Base-by-base conservation (phyloP, 2,888 invertebrate genomes). In the Stenchaetothrips biformis region DNA sequence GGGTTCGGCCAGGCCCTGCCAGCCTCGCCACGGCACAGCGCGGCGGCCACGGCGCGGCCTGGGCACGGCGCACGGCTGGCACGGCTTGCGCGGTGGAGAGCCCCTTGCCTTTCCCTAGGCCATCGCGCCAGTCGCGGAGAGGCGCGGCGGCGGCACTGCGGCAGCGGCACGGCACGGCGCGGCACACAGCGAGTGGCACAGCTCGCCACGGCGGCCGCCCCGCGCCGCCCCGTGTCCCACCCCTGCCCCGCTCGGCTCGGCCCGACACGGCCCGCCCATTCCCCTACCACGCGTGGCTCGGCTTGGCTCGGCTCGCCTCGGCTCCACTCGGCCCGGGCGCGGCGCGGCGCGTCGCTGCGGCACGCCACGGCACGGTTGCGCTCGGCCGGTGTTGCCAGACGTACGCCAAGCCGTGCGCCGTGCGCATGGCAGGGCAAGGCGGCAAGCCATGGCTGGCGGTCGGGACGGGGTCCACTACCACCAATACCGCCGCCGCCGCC, bases 21-120 rank as follows among this genome's bases (percentile, higher is more conserved):
- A 59, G 59, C 59, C 59, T 25, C 21, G 67, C 67, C 67, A 74
- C 21, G 53, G 67, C 67, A 25, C 25, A 25, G n/a, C 67, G 21
- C n/a, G 67, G 67, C 67, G 21, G 25, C 9, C 67, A 25, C 67
- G 67, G 67, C 21, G 67, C 67, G 67, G 67, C 67, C 18, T 13
- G 59, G 37, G 37, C 37, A 2, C 2, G 37, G 37, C 37, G 37
- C 37, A 37, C 37, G 37, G 37, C 37, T 37, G 1, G 59, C 59
- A 6, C 59, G 13, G 67, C 67, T 25, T 25, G 67, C 67, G 67
- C 21, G 11, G 67, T 9, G 67, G 21, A 21, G 21, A 21, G 67
- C 67, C 67, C 67, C 67, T 74, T 74, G 67, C 67, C 67, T 74
- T 74, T 74, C 67, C 67, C 67, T 74, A 74, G 67, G 67, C 67